phyloP scores from a whole-genome alignment of 2,888 invertebrate genomes.

The Trachelus iudaicus region DNA sequence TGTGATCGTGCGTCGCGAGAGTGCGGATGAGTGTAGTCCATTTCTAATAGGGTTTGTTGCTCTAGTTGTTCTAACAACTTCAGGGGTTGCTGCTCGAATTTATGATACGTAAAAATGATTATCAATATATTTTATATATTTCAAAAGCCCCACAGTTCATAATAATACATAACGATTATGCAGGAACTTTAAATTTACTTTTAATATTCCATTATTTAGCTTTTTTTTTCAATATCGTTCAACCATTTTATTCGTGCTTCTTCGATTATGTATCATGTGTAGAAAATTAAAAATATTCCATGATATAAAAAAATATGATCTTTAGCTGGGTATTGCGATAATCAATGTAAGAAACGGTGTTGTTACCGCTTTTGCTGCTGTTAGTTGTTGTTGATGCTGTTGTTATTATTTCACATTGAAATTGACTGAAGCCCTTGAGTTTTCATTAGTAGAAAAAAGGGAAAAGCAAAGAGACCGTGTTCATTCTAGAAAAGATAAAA shows the following conservation, averaged over 20 bases:
- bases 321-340: background rate
- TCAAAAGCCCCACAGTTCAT: background rate
- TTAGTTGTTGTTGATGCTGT: background rate
- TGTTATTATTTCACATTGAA: background rate
- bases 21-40: slow-evolving; percentile 40
- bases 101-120: background rate
- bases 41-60: slow-evolving; percentile 34
- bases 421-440: background rate
- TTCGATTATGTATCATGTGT: background rate
- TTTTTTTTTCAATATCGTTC: background rate
- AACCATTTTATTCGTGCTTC: background rate
- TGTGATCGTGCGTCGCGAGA: slow-evolving; percentile 41
- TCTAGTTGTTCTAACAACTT: slow-evolving; percentile 32
- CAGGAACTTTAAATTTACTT: background rate
- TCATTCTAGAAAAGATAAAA: background rate
- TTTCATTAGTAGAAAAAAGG: background rate
- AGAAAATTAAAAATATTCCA: background rate
- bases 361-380: background rate
- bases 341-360: background rate
- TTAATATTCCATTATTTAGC: background rate
- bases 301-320: background rate
- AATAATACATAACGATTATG: background rate
- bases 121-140: background rate
- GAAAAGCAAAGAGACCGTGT: background rate
- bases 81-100: slow-evolving; percentile 42